Evolutionary conservation across 1,140 invertebrate species (phyloP).

Genomic region (Neodiprion lecontei): DNA sequence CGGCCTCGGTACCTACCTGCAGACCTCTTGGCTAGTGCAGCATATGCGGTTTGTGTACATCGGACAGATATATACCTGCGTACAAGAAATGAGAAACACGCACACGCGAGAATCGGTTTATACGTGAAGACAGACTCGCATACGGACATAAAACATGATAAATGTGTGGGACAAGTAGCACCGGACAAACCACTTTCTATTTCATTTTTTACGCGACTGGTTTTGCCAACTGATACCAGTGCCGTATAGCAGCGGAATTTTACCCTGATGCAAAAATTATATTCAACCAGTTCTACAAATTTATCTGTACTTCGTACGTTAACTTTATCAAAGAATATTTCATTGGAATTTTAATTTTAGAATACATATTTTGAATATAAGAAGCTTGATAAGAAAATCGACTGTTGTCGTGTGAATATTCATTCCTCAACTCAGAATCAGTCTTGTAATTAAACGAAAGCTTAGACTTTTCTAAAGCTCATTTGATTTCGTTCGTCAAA

Average conservation of each 20-base stretch:
- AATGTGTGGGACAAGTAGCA: slow-evolving; percentile 37
- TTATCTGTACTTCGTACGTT: no score
- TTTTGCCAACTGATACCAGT: background rate
- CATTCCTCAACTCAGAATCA: no score
- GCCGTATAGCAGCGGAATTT: background rate
- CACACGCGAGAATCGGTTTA: background rate
- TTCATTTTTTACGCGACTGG: slow-evolving; percentile 47
- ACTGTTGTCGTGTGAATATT: no score
- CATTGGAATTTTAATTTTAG: no score
- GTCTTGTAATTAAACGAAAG: no score
- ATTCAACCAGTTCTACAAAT: no score
- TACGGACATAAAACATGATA: background rate
- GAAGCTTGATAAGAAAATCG: no score
- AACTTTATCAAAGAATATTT: no score
- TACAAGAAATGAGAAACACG: background rate
- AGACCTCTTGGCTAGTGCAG: background rate
- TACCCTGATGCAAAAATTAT: background rate
- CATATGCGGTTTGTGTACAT: background rate
- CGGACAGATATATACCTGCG: background rate
- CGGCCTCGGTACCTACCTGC: slow-evolving; percentile 39
- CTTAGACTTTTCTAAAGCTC: no score
- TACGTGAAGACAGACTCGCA: background rate
- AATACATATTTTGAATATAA: no score
- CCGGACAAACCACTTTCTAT: slow-evolving; percentile 61
- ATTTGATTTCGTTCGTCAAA: no score